Conservation (phyloP, 2,797 vertebrate species). For the Peromyscus aztecus region DNA sequence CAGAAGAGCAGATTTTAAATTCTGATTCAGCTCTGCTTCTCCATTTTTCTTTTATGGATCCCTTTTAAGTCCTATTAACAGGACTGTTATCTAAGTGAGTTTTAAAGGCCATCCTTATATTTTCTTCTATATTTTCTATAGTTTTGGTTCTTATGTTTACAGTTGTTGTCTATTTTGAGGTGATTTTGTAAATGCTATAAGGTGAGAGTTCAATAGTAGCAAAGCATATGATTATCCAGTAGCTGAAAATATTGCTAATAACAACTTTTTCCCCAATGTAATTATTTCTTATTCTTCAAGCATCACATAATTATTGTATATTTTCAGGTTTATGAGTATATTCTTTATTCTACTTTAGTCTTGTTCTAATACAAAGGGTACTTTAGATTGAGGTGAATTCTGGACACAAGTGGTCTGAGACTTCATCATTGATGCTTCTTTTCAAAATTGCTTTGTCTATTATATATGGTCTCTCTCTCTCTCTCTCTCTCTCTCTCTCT, state of each 20-base stretch:
- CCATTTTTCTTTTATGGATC: not conserved
- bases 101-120: not conserved
- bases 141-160: not conserved
- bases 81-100: not conserved
- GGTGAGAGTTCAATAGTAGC: not conserved
- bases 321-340: not conserved
- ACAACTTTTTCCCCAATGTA: not conserved
- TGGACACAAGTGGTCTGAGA: not conserved
- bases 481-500: not conserved
- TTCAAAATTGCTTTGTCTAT: not conserved
- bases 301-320: not conserved
- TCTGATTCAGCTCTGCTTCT: not conserved
- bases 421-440: not conserved
- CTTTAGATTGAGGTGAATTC: not conserved
- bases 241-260: not conserved
- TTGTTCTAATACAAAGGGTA: not conserved
- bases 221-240: not conserved
- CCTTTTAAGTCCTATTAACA: not conserved
- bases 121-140: not conserved
- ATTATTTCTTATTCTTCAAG: not conserved
- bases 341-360: not conserved
- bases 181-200: not conserved
- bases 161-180: not conserved
- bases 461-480: not conserved
- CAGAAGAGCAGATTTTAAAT: slow-evolving; percentile 7